Evolutionary conservation across 35 echinoderm and acorn worm species (phyloP).

Genomic region (Eucidaris tribuloides): DNA sequence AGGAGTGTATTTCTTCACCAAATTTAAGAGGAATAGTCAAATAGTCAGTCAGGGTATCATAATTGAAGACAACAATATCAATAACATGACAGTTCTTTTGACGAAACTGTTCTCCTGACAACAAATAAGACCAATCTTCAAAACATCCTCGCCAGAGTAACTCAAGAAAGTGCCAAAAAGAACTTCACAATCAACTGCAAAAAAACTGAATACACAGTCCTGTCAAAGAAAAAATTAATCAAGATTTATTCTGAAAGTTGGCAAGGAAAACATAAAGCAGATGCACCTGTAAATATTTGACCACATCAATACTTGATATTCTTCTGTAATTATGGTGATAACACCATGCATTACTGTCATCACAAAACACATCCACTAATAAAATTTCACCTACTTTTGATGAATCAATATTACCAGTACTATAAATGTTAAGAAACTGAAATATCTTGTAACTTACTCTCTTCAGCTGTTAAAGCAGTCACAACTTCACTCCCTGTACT

Average conservation of each 20-base stretch:
- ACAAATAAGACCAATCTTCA: neutral
- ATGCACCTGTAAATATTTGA: neutral
- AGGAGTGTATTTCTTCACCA: neutral
- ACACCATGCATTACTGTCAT: too few species aligned
- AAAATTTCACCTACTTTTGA: too few species aligned
- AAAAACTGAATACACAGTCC: neutral
- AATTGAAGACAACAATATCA: neutral
- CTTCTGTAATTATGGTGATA: too few species aligned
- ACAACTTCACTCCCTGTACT: too few species aligned
- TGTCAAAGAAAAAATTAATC: neutral
- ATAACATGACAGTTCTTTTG: neutral
- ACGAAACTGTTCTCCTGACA: neutral
- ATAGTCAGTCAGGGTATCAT: neutral
- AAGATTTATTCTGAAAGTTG: slow-evolving; percentile 1
- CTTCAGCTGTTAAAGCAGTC: too few species aligned
- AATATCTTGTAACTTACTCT: too few species aligned
- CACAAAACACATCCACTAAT: too few species aligned
- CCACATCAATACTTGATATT: too few species aligned
- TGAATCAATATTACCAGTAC: too few species aligned
- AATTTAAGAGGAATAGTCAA: neutral
- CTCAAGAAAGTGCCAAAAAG: neutral
- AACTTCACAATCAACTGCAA: neutral
- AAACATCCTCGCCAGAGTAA: neutral
- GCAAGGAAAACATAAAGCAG: neutral
- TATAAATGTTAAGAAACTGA: too few species aligned